phyloP scores from a whole-genome alignment of 1,140 invertebrate species.

The Drosophila truncata region DNA sequence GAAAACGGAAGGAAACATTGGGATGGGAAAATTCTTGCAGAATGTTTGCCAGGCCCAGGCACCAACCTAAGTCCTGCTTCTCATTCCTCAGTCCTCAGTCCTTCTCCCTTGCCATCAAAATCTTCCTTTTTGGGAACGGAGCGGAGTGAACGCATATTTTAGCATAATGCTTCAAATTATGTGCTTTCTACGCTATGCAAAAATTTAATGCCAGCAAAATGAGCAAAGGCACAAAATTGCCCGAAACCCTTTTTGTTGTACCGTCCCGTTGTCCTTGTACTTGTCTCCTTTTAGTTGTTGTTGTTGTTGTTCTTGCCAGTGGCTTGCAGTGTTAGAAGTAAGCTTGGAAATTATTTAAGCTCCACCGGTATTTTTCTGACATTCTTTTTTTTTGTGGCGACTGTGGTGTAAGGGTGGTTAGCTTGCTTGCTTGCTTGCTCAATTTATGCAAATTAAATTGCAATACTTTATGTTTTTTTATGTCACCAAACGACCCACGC shows the following conservation, averaged over 20 bases:
- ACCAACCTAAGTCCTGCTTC: constrained; percentile 8
- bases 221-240: constrained; percentile 76
- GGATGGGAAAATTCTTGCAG: constrained; percentile 62
- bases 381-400: constrained; percentile 35
- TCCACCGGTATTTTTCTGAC: constrained; percentile 66
- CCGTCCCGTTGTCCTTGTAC: constrained; percentile 12
- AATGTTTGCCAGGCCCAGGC: constrained; percentile 45
- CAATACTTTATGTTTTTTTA: constrained; percentile 74
- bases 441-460: constrained; percentile 83
- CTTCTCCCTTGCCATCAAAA: constrained; percentile 5
- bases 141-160: constrained; percentile 72
- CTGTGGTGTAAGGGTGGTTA: constrained; percentile 23
- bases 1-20: constrained; percentile 18
- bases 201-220: constrained; percentile 80
- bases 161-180: constrained; percentile 81
- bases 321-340: constrained; percentile 73
- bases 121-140: constrained; percentile 33
- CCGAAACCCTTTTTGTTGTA: constrained; percentile 72
- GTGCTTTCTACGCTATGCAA: constrained; percentile 72
- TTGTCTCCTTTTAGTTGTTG: constrained; percentile 22
- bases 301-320: constrained; percentile 30
- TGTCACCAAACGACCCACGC: constrained; percentile 62
- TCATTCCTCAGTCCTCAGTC: background rate
- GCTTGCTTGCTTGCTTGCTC: constrained; percentile 62
- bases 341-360: constrained; percentile 78